These are phyloP conservation scores for Danio aesculapii DNA, from an alignment of 2,797 vertebrate genomes.

Conservation along the genomic window DNA sequence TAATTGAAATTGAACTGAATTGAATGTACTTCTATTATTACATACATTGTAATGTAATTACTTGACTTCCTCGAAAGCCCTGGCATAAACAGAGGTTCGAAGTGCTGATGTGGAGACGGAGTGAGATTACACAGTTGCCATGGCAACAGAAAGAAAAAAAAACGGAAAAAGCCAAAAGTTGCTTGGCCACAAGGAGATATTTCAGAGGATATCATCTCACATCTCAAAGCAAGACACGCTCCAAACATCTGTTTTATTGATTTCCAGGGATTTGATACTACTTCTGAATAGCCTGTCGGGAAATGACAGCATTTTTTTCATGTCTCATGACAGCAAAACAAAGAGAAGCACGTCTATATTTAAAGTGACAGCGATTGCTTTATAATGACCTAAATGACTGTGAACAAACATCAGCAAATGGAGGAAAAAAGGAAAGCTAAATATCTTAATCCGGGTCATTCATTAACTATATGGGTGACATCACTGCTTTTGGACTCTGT, in stretches of 20 bases:
- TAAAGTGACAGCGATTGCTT: constrained; percentile 5
- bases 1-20: no score
- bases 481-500: constrained; percentile 60
- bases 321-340: not conserved
- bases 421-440: constrained; percentile 11
- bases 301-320: not conserved
- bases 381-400: not conserved
- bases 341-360: constrained; percentile 1
- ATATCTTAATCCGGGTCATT: constrained; percentile 69
- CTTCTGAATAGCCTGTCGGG: not conserved
- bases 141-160: constrained; percentile 72
- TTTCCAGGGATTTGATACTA: constrained; percentile 22
- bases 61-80: not conserved
- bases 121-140: constrained; percentile 77
- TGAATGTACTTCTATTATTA: not conserved
- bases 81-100: constrained; percentile 33
- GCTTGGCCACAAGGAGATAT: constrained; percentile 62
- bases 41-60: no score
- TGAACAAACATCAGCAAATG: constrained; percentile 53
- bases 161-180: constrained; percentile 60
- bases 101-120: constrained; percentile 52
- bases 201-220: constrained; percentile 59
- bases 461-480: constrained; percentile 71
- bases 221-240: constrained; percentile 24
- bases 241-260: constrained; percentile 38